Evolutionary conservation across 1,140 invertebrate species (phyloP).

Genomic region (Bombus sibiricus): DNA sequence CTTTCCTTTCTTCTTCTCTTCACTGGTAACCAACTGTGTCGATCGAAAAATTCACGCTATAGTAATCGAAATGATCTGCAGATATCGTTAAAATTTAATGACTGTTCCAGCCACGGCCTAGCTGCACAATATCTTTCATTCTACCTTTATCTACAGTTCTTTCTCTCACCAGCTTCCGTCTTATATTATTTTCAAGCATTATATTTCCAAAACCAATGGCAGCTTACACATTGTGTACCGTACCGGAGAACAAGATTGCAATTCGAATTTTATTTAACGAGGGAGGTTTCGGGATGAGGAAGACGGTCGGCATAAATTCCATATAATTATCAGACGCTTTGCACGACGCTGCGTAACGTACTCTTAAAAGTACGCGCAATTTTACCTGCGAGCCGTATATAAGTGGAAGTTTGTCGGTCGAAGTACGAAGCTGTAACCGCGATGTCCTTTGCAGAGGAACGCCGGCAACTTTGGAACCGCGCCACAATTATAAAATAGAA

Average conservation of each 20-base stretch:
- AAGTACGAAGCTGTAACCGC: background rate
- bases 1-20: no score
- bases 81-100: no score
- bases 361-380: constrained; percentile 45
- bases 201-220: background rate
- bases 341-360: background rate
- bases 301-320: constrained; percentile 33
- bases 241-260: background rate
- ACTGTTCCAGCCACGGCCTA: no score
- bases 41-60: no score
- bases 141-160: no score
- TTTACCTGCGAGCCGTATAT: constrained; percentile 22
- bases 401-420: constrained; percentile 4
- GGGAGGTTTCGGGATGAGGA: background rate
- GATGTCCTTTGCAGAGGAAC: constrained; percentile 34
- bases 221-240: background rate
- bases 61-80: no score
- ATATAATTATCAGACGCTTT: constrained; percentile 52
- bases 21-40: no score
- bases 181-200: background rate
- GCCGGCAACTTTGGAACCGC: constrained; percentile 61
- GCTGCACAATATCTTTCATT: no score
- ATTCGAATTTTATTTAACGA: constrained; percentile 25
- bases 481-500: constrained; percentile 74
- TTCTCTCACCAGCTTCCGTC: no score